These are phyloP conservation scores for Lucinisca nassula DNA, from an alignment of 2,888 invertebrate genomes.

Conservation along the genomic window DNA sequence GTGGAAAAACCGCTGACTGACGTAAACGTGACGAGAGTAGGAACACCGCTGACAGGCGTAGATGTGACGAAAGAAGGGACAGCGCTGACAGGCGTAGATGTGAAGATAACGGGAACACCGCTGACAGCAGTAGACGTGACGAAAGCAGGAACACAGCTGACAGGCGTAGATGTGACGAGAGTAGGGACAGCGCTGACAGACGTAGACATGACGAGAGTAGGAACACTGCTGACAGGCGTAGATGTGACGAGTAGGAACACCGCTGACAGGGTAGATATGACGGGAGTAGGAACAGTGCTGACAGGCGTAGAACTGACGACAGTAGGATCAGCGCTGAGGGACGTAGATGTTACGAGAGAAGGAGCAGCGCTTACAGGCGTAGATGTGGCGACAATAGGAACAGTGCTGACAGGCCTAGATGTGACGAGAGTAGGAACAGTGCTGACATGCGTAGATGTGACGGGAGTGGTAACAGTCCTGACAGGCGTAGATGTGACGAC, in stretches of 20 bases:
- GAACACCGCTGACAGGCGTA: too few species aligned
- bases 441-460: neutral
- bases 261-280: neutral
- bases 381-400: neutral
- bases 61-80: too few species aligned
- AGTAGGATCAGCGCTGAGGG: too few species aligned
- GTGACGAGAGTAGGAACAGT: neutral
- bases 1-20: neutral
- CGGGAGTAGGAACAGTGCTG: neutral
- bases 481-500: too few species aligned
- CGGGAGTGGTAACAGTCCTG: neutral
- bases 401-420: neutral
- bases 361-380: too few species aligned
- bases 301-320: neutral
- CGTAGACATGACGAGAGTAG: neutral
- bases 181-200: neutral
- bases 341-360: too few species aligned
- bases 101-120: too few species aligned
- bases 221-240: neutral
- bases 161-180: neutral
- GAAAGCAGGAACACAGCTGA: too few species aligned
- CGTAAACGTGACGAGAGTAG: neutral
- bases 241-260: neutral
- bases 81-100: too few species aligned
- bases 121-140: too few species aligned